phyloP scores from a whole-genome alignment of 1,140 invertebrate genomes.

The Pemphigus obesinymphae region DNA sequence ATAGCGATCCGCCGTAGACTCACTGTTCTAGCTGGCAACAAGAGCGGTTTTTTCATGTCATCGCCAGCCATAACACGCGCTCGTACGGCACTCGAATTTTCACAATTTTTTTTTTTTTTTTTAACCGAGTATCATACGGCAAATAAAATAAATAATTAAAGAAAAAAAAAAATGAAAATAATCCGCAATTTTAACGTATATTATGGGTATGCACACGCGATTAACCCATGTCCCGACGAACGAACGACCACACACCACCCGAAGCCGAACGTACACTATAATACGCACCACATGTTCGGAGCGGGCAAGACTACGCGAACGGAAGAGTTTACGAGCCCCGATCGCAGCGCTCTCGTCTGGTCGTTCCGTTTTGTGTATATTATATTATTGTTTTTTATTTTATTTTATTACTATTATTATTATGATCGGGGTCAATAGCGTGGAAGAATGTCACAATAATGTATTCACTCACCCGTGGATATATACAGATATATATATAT shows the following conservation, averaged over 20 bases:
- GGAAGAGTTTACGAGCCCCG: not conserved
- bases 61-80: conserved; percentile 22
- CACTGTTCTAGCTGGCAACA: conserved; percentile 49
- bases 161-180: too few species aligned
- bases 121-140: too few species aligned
- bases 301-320: conserved; percentile 1
- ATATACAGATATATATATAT: not conserved
- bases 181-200: too few species aligned
- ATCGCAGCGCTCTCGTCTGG: conserved; percentile 25
- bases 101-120: too few species aligned
- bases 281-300: conserved; percentile 23
- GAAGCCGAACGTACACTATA: not conserved
- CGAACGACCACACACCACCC: not conserved
- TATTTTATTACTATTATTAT: not conserved
- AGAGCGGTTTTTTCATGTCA: conserved; percentile 40
- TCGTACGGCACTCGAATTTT: too few species aligned
- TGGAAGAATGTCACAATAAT: conserved; percentile 36
- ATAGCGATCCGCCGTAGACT: conserved; percentile 50
- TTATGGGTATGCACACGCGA: too few species aligned
- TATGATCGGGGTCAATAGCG: conserved; percentile 31
- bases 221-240: conserved; percentile 11
- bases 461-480: conserved; percentile 5
- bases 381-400: not conserved
- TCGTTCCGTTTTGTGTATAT: not conserved
- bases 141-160: too few species aligned